Conservation (phyloP, 2,113 vertebrate species). For the Poecile atricapillus region DNA sequence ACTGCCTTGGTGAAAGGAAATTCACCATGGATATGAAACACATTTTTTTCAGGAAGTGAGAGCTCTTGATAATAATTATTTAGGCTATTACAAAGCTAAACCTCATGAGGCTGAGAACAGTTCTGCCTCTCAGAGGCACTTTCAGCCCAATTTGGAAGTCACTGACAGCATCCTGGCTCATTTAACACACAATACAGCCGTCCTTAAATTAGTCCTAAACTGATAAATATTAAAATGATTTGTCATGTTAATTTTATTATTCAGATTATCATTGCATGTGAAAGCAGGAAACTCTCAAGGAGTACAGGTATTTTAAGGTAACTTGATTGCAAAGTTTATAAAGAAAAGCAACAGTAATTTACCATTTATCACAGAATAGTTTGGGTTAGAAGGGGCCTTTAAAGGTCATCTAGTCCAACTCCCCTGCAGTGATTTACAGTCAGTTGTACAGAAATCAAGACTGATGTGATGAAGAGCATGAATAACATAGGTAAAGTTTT, state of each 20-base stretch:
- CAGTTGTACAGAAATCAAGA: background rate
- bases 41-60: background rate
- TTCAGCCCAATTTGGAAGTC: background rate
- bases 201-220: background rate
- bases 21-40: background rate
- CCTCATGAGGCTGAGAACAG: background rate
- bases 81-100: background rate
- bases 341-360: background rate
- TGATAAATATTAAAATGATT: background rate
- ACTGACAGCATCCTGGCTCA: background rate
- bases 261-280: background rate
- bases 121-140: background rate
- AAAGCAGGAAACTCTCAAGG: background rate
- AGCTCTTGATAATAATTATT: background rate
- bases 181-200: background rate
- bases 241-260: background rate
- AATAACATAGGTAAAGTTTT: background rate
- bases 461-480: background rate
- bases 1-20: background rate
- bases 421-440: background rate
- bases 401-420: background rate
- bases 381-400: background rate
- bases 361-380: background rate
- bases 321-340: background rate
- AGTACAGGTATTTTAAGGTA: background rate